Conservation (phyloP, 2,113 vertebrate species). For the Candoia aspera region DNA sequence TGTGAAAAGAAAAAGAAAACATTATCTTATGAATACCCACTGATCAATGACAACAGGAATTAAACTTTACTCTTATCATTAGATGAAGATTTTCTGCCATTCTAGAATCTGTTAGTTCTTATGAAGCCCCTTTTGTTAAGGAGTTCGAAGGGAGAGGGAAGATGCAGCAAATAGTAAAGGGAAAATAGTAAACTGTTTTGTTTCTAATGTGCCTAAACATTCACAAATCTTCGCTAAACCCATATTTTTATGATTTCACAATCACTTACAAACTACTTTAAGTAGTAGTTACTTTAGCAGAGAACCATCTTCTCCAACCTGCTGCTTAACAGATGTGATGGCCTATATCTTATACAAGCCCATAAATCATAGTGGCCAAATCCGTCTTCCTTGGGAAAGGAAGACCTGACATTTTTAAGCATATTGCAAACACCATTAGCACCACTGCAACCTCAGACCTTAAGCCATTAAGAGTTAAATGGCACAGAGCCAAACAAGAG, state of each 20-base stretch:
- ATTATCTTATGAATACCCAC: background rate
- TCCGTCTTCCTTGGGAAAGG: background rate
- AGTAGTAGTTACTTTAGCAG: background rate
- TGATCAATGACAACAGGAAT: background rate
- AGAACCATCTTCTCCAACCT: background rate
- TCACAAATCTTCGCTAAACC: background rate
- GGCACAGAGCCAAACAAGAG: background rate
- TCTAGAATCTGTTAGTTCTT: background rate
- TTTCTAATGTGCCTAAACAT: background rate
- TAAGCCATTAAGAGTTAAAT: background rate
- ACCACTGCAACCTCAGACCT: background rate
- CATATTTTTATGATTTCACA: background rate
- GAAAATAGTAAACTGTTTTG: background rate
- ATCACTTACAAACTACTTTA: background rate
- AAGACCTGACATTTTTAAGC: background rate
- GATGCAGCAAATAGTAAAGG: background rate
- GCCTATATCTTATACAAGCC: background rate
- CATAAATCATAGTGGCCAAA: background rate
- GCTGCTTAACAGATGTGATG: background rate
- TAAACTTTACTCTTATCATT: background rate
- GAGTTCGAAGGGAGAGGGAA: background rate
- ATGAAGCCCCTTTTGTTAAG: background rate
- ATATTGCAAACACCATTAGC: background rate
- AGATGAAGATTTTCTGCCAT: background rate
- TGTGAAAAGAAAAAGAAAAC: slow-evolving; percentile 61